phyloP scores from a whole-genome alignment of 1,140 invertebrate genomes.

The Ectropis grisescens region DNA sequence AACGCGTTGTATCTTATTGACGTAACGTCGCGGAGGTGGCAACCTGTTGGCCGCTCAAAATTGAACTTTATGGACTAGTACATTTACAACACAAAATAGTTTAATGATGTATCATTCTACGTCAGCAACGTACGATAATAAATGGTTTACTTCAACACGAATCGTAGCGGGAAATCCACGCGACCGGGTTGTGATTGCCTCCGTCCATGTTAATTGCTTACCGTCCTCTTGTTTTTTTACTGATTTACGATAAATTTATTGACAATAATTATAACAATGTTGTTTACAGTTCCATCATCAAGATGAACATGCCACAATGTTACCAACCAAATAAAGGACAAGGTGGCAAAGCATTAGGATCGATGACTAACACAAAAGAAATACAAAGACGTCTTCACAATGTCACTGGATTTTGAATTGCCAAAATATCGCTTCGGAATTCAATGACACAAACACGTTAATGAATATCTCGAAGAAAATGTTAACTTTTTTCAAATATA shows the following conservation, averaged over 20 bases:
- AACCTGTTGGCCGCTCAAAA: constrained; percentile 25
- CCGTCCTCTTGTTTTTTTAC: constrained; percentile 45
- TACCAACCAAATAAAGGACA: too few relatives aligned
- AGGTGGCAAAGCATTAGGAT: neutral
- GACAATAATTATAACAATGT: constrained; percentile 13
- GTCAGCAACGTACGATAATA: constrained; percentile 59
- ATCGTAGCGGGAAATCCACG: constrained; percentile 64
- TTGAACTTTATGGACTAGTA: constrained; percentile 31
- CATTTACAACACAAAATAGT: constrained; percentile 18
- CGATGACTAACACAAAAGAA: too few relatives aligned
- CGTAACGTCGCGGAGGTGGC: constrained; percentile 57
- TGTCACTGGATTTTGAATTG: too few relatives aligned
- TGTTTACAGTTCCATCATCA: constrained; percentile 16
- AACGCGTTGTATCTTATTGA: constrained; percentile 64
- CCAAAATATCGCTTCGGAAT: too few relatives aligned
- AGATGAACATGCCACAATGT: neutral
- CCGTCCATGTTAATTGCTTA: constrained; percentile 52
- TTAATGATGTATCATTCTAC: constrained; percentile 25
- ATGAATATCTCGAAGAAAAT: too few relatives aligned
- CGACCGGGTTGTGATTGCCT: constrained; percentile 58
- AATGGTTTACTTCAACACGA: constrained; percentile 60
- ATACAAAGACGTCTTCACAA: too few relatives aligned
- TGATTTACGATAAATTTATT: constrained; percentile 28
- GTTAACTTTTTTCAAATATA: too few relatives aligned
- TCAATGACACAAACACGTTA: too few relatives aligned